Percentiles rank a stretch among this genome's conserved stretches.
phyloP scores from a whole-genome alignment of 2,888 invertebrate genomes.

The Dasysyrphus tricinctus region DNA sequence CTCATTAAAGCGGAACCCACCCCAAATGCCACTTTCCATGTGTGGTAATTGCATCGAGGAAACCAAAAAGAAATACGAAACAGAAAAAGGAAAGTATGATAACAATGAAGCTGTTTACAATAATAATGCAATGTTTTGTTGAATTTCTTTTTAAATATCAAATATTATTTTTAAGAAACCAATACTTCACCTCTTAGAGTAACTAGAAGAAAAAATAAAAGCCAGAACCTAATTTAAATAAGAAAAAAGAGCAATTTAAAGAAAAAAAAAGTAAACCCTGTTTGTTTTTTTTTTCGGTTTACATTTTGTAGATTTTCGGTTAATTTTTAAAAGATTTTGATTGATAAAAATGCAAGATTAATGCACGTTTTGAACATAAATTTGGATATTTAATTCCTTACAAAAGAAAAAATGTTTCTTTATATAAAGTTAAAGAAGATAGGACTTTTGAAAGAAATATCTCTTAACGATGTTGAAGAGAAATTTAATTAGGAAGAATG shows the following conservation, averaged over 20 bases:
- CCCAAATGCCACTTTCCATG: too few relatives aligned
- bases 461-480: neutral
- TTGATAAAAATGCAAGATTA: conserved; percentile 30
- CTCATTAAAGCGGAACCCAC: too few relatives aligned
- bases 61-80: too few relatives aligned
- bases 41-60: too few relatives aligned
- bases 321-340: neutral
- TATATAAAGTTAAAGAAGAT: neutral
- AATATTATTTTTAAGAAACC: neutral
- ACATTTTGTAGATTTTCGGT: neutral
- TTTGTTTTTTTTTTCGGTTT: conserved; percentile 16
- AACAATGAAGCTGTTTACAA: too few relatives aligned
- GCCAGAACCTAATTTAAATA: conserved; percentile 45
- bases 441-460: neutral
- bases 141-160: too few relatives aligned
- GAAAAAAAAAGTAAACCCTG: conserved; percentile 38
- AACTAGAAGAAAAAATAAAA: neutral
- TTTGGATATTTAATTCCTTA: too few relatives aligned
- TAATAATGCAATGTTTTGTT: too few relatives aligned
- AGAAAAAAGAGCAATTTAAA: conserved; percentile 52
- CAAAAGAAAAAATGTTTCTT: neutral
- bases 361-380: conserved; percentile 18
- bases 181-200: neutral
- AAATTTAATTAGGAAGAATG: neutral
- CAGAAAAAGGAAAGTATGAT: too few relatives aligned